Base-by-base conservation (phyloP, 2,797 vertebrate species). In the Schizopygopsis pylzovi region DNA sequence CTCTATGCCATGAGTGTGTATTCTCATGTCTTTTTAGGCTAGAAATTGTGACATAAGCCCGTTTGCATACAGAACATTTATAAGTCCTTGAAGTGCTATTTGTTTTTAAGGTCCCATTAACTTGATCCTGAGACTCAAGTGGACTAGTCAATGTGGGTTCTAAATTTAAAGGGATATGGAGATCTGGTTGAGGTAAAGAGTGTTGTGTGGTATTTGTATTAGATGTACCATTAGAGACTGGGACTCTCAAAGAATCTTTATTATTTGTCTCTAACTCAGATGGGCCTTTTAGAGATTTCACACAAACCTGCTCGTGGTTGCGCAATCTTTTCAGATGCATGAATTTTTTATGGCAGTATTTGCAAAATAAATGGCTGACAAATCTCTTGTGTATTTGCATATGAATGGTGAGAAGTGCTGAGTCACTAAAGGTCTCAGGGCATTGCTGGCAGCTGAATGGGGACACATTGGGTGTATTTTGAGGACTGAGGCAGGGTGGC, bases 1-100 rank as follows among this genome's bases (percentile, higher is more conserved):
- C 98, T 92, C 97, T 97, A 83, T 97, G 96, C 98, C 98, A 99
- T 0, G 98, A 99, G 91, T 99, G 98, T 78, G 99, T 98, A 20
- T 99, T 99, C 85, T 98, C 97, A 6, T 99, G 98, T 83, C 98
- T 94, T 87, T 97, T 98, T 88, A 99, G 95, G 91, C 98, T 99
- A 61, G 98, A 99, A 79, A 99, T 68, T 0, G 98, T 99, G 84
- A 99, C 96, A 0, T 99, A 99, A 71, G 97, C 96, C 25, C 98
- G 96, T 90, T 98, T 99, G 91, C 98, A 99, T 82, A 99, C 96
- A 0, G 96, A 94, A 33, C 98, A 99, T 63, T 96, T 97, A 88
- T 99, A 99, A 70, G 96, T 70, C 91, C 98, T 94, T 81, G 98
- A 97, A 85, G 95, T 94, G 11, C 96, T 94, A 4, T 95, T 94